Evolutionary conservation across 2,797 vertebrate genomes (phyloP).

Genomic region (Coccyzus lansbergi): DNA sequence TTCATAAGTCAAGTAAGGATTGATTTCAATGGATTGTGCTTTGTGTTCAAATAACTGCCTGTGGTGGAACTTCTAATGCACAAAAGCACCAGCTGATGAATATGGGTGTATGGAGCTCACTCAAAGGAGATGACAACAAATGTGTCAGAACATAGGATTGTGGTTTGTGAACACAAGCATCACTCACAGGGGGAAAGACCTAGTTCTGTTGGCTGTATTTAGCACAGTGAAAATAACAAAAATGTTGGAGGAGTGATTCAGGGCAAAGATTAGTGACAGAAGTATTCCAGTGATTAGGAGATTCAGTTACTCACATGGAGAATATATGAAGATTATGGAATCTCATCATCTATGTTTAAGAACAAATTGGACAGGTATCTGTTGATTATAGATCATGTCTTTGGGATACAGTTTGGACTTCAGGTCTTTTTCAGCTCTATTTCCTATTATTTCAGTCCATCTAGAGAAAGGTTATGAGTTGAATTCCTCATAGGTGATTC

Average conservation of each 20-base stretch:
- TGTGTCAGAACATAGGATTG: not conserved
- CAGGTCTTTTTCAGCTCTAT: not conserved
- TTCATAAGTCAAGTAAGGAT: not conserved
- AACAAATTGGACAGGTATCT: not conserved
- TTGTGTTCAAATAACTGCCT: not conserved
- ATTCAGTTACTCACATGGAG: not conserved
- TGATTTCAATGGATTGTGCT: not conserved
- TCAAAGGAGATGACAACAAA: not conserved
- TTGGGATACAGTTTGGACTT: not conserved
- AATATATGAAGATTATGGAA: not conserved
- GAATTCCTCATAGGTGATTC: slow-evolving; percentile 13
- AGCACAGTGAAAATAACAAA: not conserved
- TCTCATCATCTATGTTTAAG: not conserved
- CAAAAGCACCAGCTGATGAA: not conserved
- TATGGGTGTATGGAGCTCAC: not conserved
- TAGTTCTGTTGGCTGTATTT: not conserved
- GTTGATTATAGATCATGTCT: not conserved
- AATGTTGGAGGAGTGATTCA: not conserved
- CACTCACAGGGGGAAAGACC: not conserved
- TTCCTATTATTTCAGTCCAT: not conserved
- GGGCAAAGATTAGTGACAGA: not conserved
- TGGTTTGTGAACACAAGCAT: not conserved
- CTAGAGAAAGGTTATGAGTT: not conserved
- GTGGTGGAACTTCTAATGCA: not conserved
- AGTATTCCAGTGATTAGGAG: not conserved